Base-by-base conservation (phyloP, 2,888 invertebrate species). In the Eupithecia pulchellata region DNA sequence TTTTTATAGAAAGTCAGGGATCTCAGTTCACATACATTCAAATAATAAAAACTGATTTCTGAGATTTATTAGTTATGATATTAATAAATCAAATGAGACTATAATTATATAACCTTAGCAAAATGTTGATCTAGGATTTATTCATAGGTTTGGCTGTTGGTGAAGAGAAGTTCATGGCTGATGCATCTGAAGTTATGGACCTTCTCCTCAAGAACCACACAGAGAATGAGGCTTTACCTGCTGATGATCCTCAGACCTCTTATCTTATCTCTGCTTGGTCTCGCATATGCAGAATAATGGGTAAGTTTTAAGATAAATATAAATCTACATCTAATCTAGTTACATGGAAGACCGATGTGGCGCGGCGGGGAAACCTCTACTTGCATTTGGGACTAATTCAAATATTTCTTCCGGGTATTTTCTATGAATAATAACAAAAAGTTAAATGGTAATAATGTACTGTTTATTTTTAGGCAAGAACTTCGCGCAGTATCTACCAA, bases 261-360 rank as follows among this genome's bases (percentile, higher is more conserved):
- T 99, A 99, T 92, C 96, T 99, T 89, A 99, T 99, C 79, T 98
- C 99, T 0, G 99, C 99, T 0, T 99, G 99, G 99, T 99, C 99
- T 0, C 96, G 99, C 78, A 99, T 99, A 91, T 99, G 99, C 93
- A 99, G 99, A 91, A 97, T 99, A 82, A 95, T 99, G 89, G 94
- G 94, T 94, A 82, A 29, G 55, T 57, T 52, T 25, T 20, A 20
- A 20, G 13, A 25, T 52, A 5, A 32, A 32, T 5, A 32, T 5
- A 32, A 32, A 32, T 4, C 32, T 32, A n/a, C n/a, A n/a, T n/a
- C n/a, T n/a, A n/a, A n/a, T n/a, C n/a, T n/a, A n/a, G n/a, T n/a
- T n/a, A n/a, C n/a, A n/a, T n/a, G n/a, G n/a, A n/a, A n/a, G n/a
- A n/a, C n/a, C n/a, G n/a, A n/a, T n/a, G n/a, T n/a, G n/a, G n/a